Base-by-base conservation (phyloP, 2,797 vertebrate genomes). In the Myotis myotis region DNA sequence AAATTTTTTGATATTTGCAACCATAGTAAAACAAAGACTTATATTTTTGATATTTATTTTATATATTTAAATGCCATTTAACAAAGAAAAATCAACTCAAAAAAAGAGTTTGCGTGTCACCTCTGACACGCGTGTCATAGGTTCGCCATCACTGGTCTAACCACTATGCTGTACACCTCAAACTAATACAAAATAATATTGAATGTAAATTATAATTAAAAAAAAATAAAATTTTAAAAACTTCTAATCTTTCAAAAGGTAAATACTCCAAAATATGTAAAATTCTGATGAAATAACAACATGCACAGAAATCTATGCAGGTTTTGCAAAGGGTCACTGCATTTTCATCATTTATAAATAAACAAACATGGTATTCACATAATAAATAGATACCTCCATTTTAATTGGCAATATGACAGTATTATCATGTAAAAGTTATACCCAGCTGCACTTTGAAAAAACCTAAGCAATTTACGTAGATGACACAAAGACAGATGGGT, bases 381-480 rank as follows among this genome's bases (percentile, higher is more conserved):
- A 8, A 94, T 57, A 33, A 28, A 15, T 33, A 5, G 23, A 71
- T 57, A 23, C 30, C 19, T 92, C 25, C 47, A 44, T 36, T 30
- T 76, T 60, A 57, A 75, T 41, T 76, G n/a, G 23, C 6, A 79
- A 80, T 89, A 41, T 53, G n/a, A 83, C 41, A 71, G 9, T 71
- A 89, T 70, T 22, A 85, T 22, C 33, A 86, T 30, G 30, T 86
- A 28, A 79, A 96, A 91, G 20, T 49, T 95, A 62, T 64, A 28
- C 16, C 3, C 23, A 68, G 28, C 4, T 75, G 19, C 25, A 85
- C 64, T 62, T 80, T 57, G 44, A 86, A 49, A 92, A 66, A 20
- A 66, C n/a, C 51, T 91, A 75, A 74, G 33, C 5, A 92, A 49
- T 60, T 82, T 71, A 60, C 13, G 0, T 60, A 51, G 62, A 53